These are phyloP conservation scores for Diachrysia chrysitis DNA, from an alignment of 2,888 invertebrate genomes.

Conservation along the genomic window DNA sequence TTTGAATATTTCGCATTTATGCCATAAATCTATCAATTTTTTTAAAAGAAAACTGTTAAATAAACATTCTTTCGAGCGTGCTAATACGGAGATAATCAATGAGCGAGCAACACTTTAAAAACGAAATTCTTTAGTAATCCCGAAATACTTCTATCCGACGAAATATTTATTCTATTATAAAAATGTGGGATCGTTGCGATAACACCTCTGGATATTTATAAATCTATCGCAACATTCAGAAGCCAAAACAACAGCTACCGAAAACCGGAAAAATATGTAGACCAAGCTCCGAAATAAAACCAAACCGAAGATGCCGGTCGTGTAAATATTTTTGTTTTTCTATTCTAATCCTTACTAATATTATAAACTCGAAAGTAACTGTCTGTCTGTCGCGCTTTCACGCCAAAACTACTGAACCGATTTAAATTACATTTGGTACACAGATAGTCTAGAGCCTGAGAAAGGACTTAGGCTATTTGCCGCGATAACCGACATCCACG, in stretches of 20 bases:
- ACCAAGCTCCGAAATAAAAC: background rate
- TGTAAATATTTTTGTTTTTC: too few species aligned
- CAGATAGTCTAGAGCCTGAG: too few species aligned
- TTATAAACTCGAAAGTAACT: too few species aligned
- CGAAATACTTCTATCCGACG: constrained; percentile 29
- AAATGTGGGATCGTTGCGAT: constrained; percentile 42
- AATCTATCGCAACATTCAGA: constrained; percentile 40
- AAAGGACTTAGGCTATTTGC: too few species aligned
- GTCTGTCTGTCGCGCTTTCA: too few species aligned
- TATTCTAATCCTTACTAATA: too few species aligned
- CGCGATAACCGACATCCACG: too few species aligned
- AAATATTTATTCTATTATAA: constrained; percentile 46
- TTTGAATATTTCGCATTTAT: background rate
- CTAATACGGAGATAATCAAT: constrained; percentile 4
- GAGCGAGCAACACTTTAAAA: background rate
- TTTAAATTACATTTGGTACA: too few species aligned
- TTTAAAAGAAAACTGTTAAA: background rate
- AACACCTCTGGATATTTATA: constrained; percentile 50
- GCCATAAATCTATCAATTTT: background rate
- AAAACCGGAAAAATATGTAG: background rate
- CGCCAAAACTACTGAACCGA: too few species aligned
- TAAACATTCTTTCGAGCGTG: background rate
- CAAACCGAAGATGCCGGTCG: background rate
- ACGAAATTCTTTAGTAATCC: constrained; percentile 16
- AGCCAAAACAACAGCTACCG: constrained; percentile 48